Evolutionary conservation across 2,113 vertebrate genomes (phyloP), one percentile per base, ranked within the genome.

Genomic region (Junco hyemalis): DNA sequence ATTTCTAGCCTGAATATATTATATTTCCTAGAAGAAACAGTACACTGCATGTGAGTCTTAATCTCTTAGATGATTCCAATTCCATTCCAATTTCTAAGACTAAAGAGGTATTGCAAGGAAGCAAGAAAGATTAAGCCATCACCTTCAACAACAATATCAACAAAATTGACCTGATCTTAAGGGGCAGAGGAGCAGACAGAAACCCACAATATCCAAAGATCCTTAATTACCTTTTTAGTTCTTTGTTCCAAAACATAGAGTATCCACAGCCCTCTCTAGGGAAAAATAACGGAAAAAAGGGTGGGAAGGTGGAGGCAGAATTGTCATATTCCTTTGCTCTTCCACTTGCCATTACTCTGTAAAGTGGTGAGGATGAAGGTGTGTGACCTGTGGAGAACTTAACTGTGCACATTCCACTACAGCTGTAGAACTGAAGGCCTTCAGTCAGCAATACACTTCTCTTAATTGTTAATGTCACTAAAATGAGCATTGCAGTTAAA

Each of bases 321-420:
- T 7, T n/a, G 47, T 48, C 5, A 0, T 38, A 10, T 14, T 88
- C n/a, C 21, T 44, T 42, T 70, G 25, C 24, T 88, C 33, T 4
- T 85, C 33, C 29, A 50, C 23, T 14, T 76, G 35, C 36, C 9
- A 1, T 47, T 54, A 4, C 3, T 9, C 40, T 86, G 21, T 38
- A 0, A 5, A 31, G 11, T 36, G 45, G 42, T 72, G 66, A 63
- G 47, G 33, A 26, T 26, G 0, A 3, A 10, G 3, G 10, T 28
- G 21, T 21, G 31, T 53, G 35, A 40, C 28, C 45, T 18, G 19
- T 36, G 60, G 64, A 65, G 38, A 29, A 26, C 47, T 78, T 65
- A 28, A 28, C 23, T 42, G 12, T 64, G 44, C 57, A 36, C n/a
- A 3, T 51, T 60, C 17, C 7, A 6, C 26, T 65, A 12, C 29